These are phyloP conservation scores for Erithacus rubecula DNA, from an alignment of 2,797 vertebrate genomes.

Conservation along the genomic window DNA sequence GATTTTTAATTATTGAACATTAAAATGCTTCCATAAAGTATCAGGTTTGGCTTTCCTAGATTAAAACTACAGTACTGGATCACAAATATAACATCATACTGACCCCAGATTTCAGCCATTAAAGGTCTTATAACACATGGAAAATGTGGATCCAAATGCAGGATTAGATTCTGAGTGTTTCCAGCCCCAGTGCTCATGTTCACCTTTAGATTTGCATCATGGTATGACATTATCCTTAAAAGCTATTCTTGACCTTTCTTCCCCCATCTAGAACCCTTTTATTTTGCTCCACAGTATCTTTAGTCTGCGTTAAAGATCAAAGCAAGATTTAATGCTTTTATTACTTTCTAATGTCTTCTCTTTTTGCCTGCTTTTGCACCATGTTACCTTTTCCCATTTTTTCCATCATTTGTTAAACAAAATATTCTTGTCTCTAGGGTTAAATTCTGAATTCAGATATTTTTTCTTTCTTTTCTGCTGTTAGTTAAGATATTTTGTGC, in stretches of 20 bases:
- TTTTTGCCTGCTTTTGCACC: slow-evolving; percentile 20
- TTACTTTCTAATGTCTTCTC: slow-evolving; percentile 40
- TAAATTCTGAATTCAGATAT: neutral
- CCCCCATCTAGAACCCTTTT: neutral
- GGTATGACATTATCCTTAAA: slow-evolving; percentile 1
- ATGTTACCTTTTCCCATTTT: neutral
- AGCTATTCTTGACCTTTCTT: neutral
- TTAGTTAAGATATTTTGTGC: neutral
- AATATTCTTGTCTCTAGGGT: neutral
- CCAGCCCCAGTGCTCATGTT: neutral
- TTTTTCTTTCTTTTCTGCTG: neutral
- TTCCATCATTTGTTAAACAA: neutral
- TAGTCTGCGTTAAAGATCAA: slow-evolving; percentile 40
- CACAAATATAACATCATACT: neutral
- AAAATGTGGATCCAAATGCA: neutral
- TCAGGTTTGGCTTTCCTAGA: neutral
- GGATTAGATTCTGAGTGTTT: neutral
- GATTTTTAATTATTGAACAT: neutral
- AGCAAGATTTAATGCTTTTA: slow-evolving; percentile 64
- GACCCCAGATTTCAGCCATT: neutral
- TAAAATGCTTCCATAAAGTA: neutral
- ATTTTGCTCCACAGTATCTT: slow-evolving; percentile 52
- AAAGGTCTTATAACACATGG: neutral
- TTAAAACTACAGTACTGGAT: neutral
- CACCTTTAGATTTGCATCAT: slow-evolving; percentile 9